Conservation (phyloP, 1,140 invertebrate species). For the Papilio dardanus region DNA sequence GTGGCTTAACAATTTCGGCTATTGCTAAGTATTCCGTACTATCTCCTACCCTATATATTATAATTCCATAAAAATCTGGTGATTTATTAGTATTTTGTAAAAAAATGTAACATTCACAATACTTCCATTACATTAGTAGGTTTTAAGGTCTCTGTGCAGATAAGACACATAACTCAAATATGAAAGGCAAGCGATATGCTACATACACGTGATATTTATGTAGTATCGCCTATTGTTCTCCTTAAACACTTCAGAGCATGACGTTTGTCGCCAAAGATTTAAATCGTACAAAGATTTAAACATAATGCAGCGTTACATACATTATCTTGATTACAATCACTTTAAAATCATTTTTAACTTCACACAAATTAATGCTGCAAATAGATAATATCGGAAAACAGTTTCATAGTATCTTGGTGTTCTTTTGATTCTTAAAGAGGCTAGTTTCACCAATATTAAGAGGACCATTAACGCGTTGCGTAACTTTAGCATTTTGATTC, state of each 20-base stretch:
- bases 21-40: too few species aligned
- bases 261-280: slow-evolving; percentile 29
- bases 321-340: neutral
- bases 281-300: slow-evolving; percentile 1
- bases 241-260: slow-evolving; percentile 23
- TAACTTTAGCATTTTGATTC: neutral
- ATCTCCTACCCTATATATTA: too few species aligned
- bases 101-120: neutral
- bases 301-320: neutral
- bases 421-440: too few species aligned
- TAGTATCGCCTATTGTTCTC: slow-evolving; percentile 26
- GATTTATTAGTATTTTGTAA: too few species aligned
- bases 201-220: neutral
- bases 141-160: neutral
- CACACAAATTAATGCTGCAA: neutral
- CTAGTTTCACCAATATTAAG: too few species aligned
- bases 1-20: too few species aligned
- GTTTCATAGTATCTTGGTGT: too few species aligned
- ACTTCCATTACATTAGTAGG: neutral
- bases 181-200: neutral
- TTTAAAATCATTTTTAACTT: neutral
- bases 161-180: slow-evolving; percentile 12
- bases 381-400: neutral
- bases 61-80: too few species aligned
- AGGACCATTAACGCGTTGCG: too few species aligned